Percentiles rank a stretch among this genome's conserved stretches.
Conservation (phyloP, 2,113 vertebrate species). For the Alligator sinensis region DNA sequence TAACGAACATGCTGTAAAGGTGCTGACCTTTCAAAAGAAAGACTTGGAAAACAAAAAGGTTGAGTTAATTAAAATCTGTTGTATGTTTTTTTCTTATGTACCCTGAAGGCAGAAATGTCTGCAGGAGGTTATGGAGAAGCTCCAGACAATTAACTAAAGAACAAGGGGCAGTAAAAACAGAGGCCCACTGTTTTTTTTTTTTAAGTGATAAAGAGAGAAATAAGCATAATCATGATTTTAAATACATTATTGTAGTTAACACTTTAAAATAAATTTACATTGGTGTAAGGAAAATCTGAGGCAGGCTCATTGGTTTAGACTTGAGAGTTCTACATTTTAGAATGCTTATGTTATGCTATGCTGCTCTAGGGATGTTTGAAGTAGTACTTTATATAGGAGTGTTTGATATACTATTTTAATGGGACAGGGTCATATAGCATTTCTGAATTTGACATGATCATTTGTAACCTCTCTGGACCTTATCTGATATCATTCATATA, state of each 20-base stretch:
- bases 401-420: background rate
- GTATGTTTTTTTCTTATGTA: background rate
- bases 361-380: background rate
- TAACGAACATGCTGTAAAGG: background rate
- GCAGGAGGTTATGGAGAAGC: background rate
- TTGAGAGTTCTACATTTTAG: background rate
- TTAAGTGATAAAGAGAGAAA: too few relatives aligned
- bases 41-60: background rate
- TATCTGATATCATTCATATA: background rate
- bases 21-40: slow-evolving; percentile 22
- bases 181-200: too few relatives aligned
- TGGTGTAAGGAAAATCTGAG: background rate
- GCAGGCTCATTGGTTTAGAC: background rate
- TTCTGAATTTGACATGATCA: background rate
- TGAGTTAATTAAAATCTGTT: slow-evolving; percentile 4
- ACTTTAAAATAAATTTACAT: background rate
- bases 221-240: background rate
- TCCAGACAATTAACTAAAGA: background rate
- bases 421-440: background rate
- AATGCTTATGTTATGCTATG: background rate
- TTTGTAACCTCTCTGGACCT: background rate
- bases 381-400: background rate
- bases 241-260: background rate
- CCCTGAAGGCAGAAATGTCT: slow-evolving; percentile 1
- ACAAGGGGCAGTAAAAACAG: too few relatives aligned